Evolutionary conservation across 2,113 vertebrate genomes (phyloP), one percentile per base, ranked within the genome.

Genomic region (Pavo muticus): DNA sequence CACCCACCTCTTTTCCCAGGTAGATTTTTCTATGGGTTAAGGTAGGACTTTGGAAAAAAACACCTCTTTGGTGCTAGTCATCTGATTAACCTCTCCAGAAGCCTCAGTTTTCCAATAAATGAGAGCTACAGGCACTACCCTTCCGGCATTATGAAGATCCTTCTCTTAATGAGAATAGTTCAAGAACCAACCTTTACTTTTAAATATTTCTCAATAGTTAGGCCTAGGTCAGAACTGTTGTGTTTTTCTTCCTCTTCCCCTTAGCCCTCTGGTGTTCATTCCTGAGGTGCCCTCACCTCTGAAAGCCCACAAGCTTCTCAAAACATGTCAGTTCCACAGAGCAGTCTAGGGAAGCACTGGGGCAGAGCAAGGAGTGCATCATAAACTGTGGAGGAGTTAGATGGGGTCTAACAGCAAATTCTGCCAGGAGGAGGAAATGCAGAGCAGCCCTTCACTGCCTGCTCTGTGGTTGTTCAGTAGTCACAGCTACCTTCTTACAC

Each of bases 161-260:
- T 72, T 80, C 50, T 83, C 24, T 69, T 69, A 78, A 50, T 30
- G 29, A 91, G 7, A n/a, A 78, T 83, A 25, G 82, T 83, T 94
- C 39, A 95, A 76, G 91, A 91, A 83, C 69, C 20, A 61, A 27
- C 14, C 54, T 90, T 87, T 57, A n/a, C 10, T 91, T 96, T 87
- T 56, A 88, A 95, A 44, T 81, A 76, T 82, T 88, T 68, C 63
- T 59, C 84, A 94, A 91, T n/a, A 73, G 45, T 77, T 78, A 88
- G 52, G 68, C 52, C 18, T 50, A 54, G 19, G 73, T 48, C 70
- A 61, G 69, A 85, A 71, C 25, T 3, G 4, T 32, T 92, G 87
- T 64, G 12, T 3, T 37, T 86, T 82, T 56, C 61, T 27, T 30
- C 61, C 69, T 90, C 92, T 88, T 25, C 42, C 84, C 95, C 57